Evolutionary conservation across 2,888 invertebrate species (phyloP).

Genomic region (Oligia fasciuncula): DNA sequence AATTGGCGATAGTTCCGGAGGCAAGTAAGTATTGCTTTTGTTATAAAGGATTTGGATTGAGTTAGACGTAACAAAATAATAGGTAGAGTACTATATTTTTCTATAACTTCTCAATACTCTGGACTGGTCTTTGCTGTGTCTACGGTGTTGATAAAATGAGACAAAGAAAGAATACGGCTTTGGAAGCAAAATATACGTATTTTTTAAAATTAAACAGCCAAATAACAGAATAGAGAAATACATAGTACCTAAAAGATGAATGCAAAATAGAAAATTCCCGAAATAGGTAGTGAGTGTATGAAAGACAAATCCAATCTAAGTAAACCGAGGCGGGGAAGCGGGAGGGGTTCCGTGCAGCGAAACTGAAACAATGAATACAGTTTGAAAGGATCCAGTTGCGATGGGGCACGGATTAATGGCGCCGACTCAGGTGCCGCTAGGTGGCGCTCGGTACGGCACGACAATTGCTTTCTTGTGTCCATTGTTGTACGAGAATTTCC

Average conservation of each 20-base stretch:
- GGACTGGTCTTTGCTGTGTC: background rate
- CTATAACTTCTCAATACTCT: background rate
- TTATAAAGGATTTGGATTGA: constrained; percentile 28
- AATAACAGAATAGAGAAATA: background rate
- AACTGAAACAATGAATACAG: constrained; percentile 86
- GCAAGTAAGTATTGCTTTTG: constrained; percentile 42
- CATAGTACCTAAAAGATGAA: constrained; percentile 49
- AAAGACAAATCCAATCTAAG: constrained; percentile 81
- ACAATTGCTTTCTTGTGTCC: constrained; percentile 65
- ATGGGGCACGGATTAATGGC: constrained; percentile 77
- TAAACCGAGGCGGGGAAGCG: constrained; percentile 68
- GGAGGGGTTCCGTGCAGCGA: constrained; percentile 74
- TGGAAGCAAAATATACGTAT: background rate
- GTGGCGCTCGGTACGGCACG: constrained; percentile 69
- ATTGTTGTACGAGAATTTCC: constrained; percentile 60
- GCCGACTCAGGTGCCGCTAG: constrained; percentile 78
- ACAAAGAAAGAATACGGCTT: background rate
- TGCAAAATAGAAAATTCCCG: constrained; percentile 67
- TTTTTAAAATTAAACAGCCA: background rate
- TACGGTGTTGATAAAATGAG: background rate
- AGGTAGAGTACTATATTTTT: background rate
- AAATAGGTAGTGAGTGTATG: constrained; percentile 71
- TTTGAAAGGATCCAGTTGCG: constrained; percentile 80
- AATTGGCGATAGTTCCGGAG: constrained; percentile 42
- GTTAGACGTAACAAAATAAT: background rate